Evolutionary conservation across 1,140 invertebrate genomes (phyloP), one percentile per base, ranked within the genome.

Genomic region (Pseudomyrmex concolor): DNA sequence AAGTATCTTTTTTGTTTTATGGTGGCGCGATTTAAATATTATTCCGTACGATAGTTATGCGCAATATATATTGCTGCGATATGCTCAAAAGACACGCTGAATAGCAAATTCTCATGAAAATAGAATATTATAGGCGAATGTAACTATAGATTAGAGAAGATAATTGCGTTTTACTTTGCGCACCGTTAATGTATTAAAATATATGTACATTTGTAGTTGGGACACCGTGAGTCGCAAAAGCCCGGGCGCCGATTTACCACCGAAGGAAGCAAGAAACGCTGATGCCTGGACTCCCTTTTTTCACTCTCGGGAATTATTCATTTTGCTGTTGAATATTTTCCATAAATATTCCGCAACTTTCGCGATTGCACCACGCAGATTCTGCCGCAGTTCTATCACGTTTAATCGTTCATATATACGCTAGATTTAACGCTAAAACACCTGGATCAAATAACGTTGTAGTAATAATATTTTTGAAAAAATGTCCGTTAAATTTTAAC

Each of bases 341-440:
- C 87, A 85, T 87, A 85, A 88, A 88, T 88, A 88, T 88, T 88
- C 86, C 86, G 72, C 57, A 71, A 80, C 71, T 80, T 80, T 84
- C 72, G 71, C 68, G 85, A 86, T 74, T 70, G 81, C 68, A 17
- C 54, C 22, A 13, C 63, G 48, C 68, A 43, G 43, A 17, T 71
- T 54, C 63, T n/a, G 43, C 54, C 50, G 19, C 34, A 34, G 22
- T 50, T 60, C 19, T 60, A 59, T 67, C 76, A 45, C 64, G 55
- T 77, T 86, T 86, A 86, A 86, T 86, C 74, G 72, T 59, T 54
- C 81, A 59, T 71, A 59, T 19, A 68, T 34, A 34, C 34, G 34
- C 43, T 48, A 57, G 34, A 59, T 71, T 80, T 59, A 48, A 80
- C 50, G 3, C 15, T 10, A 15, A 54, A 15, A 25, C 9, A 34